Conservation (phyloP, 2,888 invertebrate species). For the Philonicus albiceps region DNA sequence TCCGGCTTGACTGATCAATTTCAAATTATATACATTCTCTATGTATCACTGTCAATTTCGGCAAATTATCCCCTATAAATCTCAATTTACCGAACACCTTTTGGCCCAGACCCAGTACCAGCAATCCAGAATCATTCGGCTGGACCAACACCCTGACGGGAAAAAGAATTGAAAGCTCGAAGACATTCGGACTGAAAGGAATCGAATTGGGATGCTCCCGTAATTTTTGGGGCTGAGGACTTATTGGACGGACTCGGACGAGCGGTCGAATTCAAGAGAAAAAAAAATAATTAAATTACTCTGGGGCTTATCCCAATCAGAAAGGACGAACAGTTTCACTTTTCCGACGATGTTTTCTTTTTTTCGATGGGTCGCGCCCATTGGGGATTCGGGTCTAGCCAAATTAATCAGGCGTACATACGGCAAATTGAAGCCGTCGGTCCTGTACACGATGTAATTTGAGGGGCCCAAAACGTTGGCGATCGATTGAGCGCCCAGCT, state of each 20-base stretch:
- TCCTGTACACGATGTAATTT: not conserved
- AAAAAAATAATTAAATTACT: slow-evolving; percentile 41
- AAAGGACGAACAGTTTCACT: not conserved
- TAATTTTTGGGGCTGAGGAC: slow-evolving; percentile 37
- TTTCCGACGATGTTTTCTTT: not conserved
- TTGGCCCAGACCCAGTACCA: not conserved
- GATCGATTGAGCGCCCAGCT: not conserved
- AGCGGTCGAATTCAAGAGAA: not conserved
- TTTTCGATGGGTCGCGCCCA: not conserved
- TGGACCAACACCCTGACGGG: not conserved
- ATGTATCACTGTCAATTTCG: slow-evolving; percentile 43
- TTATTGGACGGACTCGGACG: not conserved
- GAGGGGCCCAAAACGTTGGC: not conserved
- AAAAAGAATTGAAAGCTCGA: slow-evolving; percentile 31
- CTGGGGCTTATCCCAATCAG: slow-evolving; percentile 38
- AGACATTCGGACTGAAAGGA: not conserved
- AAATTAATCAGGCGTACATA: slow-evolving; percentile 22
- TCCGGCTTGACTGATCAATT: slow-evolving; percentile 34
- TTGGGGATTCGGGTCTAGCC: slow-evolving; percentile 30
- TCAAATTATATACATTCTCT: slow-evolving; percentile 37
- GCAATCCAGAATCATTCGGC: not conserved
- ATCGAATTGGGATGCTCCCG: slow-evolving; percentile 32
- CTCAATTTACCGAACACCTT: slow-evolving; percentile 43
- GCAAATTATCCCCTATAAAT: slow-evolving; percentile 41
- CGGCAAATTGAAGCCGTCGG: not conserved